These are phyloP conservation scores for Nemurella pictetii DNA, from an alignment of 2,888 invertebrate genomes.

Conservation along the genomic window DNA sequence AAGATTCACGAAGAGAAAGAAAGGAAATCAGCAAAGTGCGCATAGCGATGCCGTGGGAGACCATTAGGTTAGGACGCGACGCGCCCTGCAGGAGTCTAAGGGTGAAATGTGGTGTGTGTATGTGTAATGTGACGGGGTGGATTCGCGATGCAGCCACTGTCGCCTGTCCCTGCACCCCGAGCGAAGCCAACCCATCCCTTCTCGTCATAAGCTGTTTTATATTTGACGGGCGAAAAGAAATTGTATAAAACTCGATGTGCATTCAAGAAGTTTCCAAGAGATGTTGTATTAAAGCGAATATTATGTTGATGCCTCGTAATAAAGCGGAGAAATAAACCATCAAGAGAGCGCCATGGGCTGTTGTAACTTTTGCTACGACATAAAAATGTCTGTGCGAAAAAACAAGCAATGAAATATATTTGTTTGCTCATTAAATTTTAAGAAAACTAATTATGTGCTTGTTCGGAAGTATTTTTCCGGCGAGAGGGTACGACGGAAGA, in stretches of 20 bases:
- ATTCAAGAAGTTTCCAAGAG: slow-evolving; percentile 15
- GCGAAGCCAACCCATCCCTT: not conserved
- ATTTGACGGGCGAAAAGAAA: slow-evolving; percentile 29
- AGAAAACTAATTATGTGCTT: slow-evolving; percentile 30
- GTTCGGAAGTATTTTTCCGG: slow-evolving; percentile 5
- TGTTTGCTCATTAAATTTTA: slow-evolving; percentile 31
- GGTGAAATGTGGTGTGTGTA: slow-evolving; percentile 14
- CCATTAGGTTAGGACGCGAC: slow-evolving; percentile 31
- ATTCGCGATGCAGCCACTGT: too few relatives aligned
- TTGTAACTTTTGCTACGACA: not conserved
- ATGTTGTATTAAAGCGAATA: slow-evolving; percentile 7
- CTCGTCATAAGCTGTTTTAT: slow-evolving; percentile 30
- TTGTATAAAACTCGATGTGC: not conserved
- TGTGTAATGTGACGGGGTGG: not conserved
- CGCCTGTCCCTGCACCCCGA: not conserved
- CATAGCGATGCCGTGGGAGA: not conserved
- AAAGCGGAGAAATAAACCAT: not conserved
- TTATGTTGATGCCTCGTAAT: slow-evolving; percentile 3
- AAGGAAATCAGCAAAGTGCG: slow-evolving; percentile 18
- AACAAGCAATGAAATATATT: slow-evolving; percentile 9
- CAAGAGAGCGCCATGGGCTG: not conserved
- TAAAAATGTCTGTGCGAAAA: slow-evolving; percentile 4
- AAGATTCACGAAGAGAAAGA: slow-evolving; percentile 12
- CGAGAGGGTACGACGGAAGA: not conserved
- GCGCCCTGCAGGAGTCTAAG: slow-evolving; percentile 28